Evolutionary conservation across 2,113 vertebrate genomes (phyloP).

Genomic region (Channa maculata): DNA sequence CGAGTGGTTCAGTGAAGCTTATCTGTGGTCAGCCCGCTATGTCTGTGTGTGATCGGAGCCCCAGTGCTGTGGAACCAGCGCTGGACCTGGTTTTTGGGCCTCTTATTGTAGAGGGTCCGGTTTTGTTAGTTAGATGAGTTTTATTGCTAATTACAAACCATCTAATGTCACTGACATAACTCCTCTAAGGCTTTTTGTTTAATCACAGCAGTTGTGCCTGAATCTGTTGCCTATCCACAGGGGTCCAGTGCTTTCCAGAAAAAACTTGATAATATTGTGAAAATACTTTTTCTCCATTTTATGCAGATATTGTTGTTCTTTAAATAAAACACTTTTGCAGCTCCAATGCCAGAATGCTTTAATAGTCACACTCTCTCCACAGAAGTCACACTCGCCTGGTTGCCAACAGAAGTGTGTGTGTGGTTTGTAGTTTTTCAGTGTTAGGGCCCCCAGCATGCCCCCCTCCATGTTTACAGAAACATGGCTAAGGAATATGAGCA

Average conservation of each 20-base stretch:
- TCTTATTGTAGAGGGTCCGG: slow-evolving; percentile 1
- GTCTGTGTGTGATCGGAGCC: slow-evolving; percentile 58
- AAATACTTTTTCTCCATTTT: background rate
- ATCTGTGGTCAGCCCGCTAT: slow-evolving; percentile 65
- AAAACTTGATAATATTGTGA: slow-evolving; percentile 10
- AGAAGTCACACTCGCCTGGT: slow-evolving; percentile 66
- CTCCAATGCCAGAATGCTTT: slow-evolving; percentile 30
- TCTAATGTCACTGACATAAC: slow-evolving; percentile 5
- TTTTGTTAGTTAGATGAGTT: slow-evolving; percentile 8
- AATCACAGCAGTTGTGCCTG: slow-evolving; percentile 17
- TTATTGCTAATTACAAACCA: slow-evolving; percentile 18
- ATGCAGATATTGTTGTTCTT: slow-evolving; percentile 32
- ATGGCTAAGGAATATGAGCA: slow-evolving; percentile 23
- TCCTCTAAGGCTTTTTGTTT: slow-evolving; percentile 29
- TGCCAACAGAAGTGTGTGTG: slow-evolving; percentile 60
- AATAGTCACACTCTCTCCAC: slow-evolving; percentile 63
- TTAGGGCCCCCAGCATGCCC: slow-evolving; percentile 47
- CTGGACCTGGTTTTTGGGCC: slow-evolving; percentile 22
- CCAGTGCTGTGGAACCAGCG: slow-evolving; percentile 26
- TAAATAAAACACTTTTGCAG: slow-evolving; percentile 32
- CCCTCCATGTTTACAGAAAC: slow-evolving; percentile 54
- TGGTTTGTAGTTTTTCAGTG: slow-evolving; percentile 45
- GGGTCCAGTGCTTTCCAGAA: slow-evolving; percentile 6
- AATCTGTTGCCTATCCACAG: slow-evolving; percentile 36
- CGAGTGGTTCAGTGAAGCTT: slow-evolving; percentile 70